Conservation (phyloP, 37 sponge, comb jelly and placozoan species). For the Axinella damicornis region DNA sequence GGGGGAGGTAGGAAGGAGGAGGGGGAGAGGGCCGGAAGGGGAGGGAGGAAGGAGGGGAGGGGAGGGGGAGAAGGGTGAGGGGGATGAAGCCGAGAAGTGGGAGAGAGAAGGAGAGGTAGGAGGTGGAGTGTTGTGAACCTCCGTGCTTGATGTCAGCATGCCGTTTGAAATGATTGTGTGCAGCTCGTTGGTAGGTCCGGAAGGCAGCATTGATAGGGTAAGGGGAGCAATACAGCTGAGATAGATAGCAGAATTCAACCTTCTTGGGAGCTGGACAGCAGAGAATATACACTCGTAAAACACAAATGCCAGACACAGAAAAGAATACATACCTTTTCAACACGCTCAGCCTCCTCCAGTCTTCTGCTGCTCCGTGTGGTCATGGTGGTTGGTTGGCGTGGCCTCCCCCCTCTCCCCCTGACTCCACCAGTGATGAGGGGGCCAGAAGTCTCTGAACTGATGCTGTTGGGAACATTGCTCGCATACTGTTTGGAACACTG, state of each 20-base stretch:
- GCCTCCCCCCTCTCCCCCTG: background rate
- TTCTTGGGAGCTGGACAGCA: constrained; percentile 8
- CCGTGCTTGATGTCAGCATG: constrained; percentile 70
- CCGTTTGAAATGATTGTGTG: constrained; percentile 54
- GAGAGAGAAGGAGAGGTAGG: background rate
- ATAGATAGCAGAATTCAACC: constrained; percentile 23
- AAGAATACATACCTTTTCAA: background rate
- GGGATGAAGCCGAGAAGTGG: background rate
- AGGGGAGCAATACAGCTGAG: constrained; percentile 43
- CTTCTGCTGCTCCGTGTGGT: background rate
- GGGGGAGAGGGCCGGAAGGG: no score
- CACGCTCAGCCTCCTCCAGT: background rate
- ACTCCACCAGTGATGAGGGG: background rate
- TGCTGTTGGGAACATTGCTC: constrained; percentile 51
- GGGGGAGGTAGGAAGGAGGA: no score
- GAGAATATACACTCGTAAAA: background rate
- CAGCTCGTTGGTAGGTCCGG: constrained; percentile 15
- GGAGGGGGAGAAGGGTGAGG: background rate
- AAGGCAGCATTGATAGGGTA: constrained; percentile 44
- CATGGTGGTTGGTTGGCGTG: background rate
- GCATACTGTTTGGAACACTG: constrained; percentile 66
- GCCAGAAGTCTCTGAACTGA: background rate
- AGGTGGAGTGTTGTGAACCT: constrained; percentile 15
- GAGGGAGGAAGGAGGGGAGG: no score
- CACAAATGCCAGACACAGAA: no score